Evolutionary conservation across 2,113 vertebrate species (phyloP), one percentile per base, ranked within the genome.

Genomic region (Aix galericulata): DNA sequence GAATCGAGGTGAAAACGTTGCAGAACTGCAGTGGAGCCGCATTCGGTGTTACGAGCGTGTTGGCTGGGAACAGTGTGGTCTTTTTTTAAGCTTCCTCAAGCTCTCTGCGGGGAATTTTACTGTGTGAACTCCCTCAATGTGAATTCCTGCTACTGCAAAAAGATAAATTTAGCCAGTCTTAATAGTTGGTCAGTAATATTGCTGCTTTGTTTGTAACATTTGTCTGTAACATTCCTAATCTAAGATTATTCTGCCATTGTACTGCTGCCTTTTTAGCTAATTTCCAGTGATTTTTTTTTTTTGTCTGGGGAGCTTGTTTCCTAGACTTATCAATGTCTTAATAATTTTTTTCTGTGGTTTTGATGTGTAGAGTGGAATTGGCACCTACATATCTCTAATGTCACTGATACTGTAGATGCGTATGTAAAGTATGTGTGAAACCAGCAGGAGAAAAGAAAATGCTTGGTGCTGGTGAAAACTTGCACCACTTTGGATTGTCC

Each of bases 41-140:
- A 9, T 26, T 58, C 53, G 21, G 13, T 63, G 13, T 74, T 79
- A 9, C 0, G 0, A 34, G 9, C 0, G 0, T 44, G 18, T 66
- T 31, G 83, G 3, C 52, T 7, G 2, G 31, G 8, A 62, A 1
- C 9, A 9, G 22, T 4, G 13, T 36, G 34, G 36, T 29, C 15
- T 42, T 84, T 21, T 66, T 17, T 77, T 0, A 0, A 59, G 27
- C 31, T 17, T 32, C 13, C 67, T 68, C 4, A 2, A 48, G 38
- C 38, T 53, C 5, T 62, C 59, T 77, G 29, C 50, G 31, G 44
- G 13, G 2, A 55, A 44, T 21, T 3, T 74, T 34, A 6, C 36
- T 31, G 7, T 0, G 0, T 52, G 52, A 82, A 46, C 34, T 68
- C 17, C 7, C 27, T 58, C 17, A 21, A 6, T 31, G 38, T 40